A percentile compares a stretch with the other conserved stretches of the same genome.
phyloP scores from a whole-genome alignment of 2,888 invertebrate species.

The Polietes domitor region DNA sequence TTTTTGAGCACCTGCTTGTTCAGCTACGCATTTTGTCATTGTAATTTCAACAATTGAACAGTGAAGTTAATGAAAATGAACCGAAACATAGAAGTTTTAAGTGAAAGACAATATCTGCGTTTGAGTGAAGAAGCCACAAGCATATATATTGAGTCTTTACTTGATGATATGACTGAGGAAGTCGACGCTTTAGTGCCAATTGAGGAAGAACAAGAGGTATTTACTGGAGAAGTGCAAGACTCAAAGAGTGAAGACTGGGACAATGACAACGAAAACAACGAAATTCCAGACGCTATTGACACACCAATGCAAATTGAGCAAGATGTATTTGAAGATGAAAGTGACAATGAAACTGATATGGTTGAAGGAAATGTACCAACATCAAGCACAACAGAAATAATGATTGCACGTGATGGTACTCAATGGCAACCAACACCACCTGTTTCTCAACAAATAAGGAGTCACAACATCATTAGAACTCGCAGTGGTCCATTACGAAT shows the following conservation, averaged over 20 bases:
- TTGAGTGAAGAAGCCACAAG: slow-evolving; percentile 56
- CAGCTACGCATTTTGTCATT: slow-evolving; percentile 15
- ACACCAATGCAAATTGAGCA: slow-evolving; percentile 43
- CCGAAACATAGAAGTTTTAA: slow-evolving; percentile 31
- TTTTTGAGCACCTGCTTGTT: slow-evolving; percentile 23
- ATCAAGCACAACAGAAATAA: slow-evolving; percentile 29
- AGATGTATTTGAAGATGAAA: slow-evolving; percentile 46
- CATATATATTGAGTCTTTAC: slow-evolving; percentile 39
- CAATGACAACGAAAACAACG: slow-evolving; percentile 25
- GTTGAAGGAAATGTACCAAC: slow-evolving; percentile 32
- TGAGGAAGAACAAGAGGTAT: slow-evolving; percentile 19
- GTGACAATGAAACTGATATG: slow-evolving; percentile 45
- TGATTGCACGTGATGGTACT: slow-evolving; percentile 25
- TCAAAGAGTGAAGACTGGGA: slow-evolving; percentile 30
- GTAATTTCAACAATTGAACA: slow-evolving; percentile 30
- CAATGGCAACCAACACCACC: slow-evolving; percentile 32
- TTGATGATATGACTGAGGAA: slow-evolving; percentile 24
- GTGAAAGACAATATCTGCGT: slow-evolving; percentile 44
- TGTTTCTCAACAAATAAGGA: slow-evolving; percentile 16
- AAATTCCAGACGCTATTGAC: slow-evolving; percentile 37
- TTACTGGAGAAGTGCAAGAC: slow-evolving; percentile 17
- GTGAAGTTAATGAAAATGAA: slow-evolving; percentile 24
- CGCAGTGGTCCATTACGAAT: slow-evolving; percentile 46
- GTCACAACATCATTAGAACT: slow-evolving; percentile 21
- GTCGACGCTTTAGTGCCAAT: slow-evolving; percentile 4